Evolutionary conservation across 2,797 vertebrate species (phyloP), one percentile per base, ranked within the genome.

Genomic region (Oreochromis mossambicus): DNA sequence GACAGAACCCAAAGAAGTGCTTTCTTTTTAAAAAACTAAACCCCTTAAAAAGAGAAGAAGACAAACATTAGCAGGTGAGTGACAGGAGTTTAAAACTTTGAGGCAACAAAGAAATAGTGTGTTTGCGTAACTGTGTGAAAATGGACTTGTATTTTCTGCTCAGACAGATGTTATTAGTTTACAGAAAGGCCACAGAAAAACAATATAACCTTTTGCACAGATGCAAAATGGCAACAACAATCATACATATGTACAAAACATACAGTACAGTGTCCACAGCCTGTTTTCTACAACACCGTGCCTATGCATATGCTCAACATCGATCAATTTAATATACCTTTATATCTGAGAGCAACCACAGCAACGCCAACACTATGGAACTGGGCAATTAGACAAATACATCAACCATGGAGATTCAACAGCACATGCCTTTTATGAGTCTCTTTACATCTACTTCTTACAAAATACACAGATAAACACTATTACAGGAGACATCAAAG

Each of bases 241-340:
- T 5, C 10, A 1, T 3, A n/a, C 15, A 63, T 12, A 7, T 32
- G 5, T 11, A 66, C 17, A 77, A 84, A 84, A 88, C 36, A 79
- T 9, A 80, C 34, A 46, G 32, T 4, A 19, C 12, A 66, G 46
- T 76, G 21, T 15, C 46, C 11, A 4, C 19, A 81, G 41, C 13
- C n/a, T n/a, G 55, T 82, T 87, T 82, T 82, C 84, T 34, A 10
- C 11, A 76, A 43, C 29, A 81, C n/a, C 21, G 43, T 2, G 79
- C 26, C 46, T 4, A 51, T 52, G 14, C 77, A 79, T 55, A 56
- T 68, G 15, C 76, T 61, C 86, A 51, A 9, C 78, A 83, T 92
- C 48, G 81, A 87, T 91, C 87, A 83, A 61, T 80, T 80, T 91
- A 83, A 90, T 87, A 68, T 48, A 61, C 55, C 79, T 84, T 92